Evolutionary conservation across 1,140 invertebrate species (phyloP).

Genomic region (Drosophila bocqueti): DNA sequence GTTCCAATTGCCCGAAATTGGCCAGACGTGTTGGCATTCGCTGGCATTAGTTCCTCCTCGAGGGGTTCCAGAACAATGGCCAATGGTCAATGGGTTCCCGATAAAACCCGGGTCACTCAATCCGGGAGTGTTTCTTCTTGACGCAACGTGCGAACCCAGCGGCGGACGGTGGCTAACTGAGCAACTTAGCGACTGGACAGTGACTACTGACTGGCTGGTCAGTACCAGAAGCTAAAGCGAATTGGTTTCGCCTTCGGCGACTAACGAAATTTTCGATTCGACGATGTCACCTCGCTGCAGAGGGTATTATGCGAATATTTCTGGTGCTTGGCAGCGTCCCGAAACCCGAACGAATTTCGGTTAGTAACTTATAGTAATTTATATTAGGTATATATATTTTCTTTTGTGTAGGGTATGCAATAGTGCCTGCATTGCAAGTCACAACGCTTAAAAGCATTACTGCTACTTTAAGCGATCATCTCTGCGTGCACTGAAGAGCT

Average conservation of each 20-base stretch:
- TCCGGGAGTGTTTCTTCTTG: conserved; percentile 21
- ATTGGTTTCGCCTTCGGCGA: conserved; percentile 30
- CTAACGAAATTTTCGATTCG: conserved; percentile 26
- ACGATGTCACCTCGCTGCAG: conserved; percentile 5
- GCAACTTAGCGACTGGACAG: conserved; percentile 36
- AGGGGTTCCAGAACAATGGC: conserved; percentile 17
- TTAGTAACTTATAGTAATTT: too few relatives aligned
- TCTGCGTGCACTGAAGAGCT: too few relatives aligned
- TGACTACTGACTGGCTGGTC: conserved; percentile 16
- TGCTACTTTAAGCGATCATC: not conserved
- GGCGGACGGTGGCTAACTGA: conserved; percentile 69
- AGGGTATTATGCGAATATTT: conserved; percentile 26
- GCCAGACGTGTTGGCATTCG: conserved; percentile 71
- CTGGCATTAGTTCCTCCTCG: conserved; percentile 38
- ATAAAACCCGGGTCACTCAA: conserved; percentile 19
- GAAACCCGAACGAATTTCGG: not conserved
- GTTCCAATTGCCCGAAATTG: conserved; percentile 66
- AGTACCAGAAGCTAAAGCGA: conserved; percentile 22
- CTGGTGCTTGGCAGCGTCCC: conserved; percentile 1
- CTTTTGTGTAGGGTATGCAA: conserved; percentile 1
- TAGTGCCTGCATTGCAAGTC: not conserved
- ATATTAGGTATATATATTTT: too few relatives aligned
- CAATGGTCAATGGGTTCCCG: conserved; percentile 17
- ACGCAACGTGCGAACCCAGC: conserved; percentile 65
- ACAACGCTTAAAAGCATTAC: not conserved